Evolutionary conservation across 2,888 invertebrate genomes (phyloP), one percentile per base, ranked within the genome.

Genomic region (Rhagonycha fulva): DNA sequence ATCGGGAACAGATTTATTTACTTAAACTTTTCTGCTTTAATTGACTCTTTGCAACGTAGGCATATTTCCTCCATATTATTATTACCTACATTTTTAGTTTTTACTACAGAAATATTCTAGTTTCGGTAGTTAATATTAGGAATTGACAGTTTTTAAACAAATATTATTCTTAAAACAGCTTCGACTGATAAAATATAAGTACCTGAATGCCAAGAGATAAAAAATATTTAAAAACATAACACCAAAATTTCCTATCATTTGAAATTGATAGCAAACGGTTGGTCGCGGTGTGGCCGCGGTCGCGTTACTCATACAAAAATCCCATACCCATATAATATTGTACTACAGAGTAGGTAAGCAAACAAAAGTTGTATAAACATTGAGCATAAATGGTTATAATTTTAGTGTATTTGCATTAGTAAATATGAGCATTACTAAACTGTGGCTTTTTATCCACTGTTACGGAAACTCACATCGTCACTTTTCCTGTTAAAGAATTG

Each of bases 401-500:
- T 47, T 47, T 47, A 47, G 47, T 47, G n/a, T 47, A n/a, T 47
- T 3, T 47, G 47, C 5, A 47, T n/a, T 9, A 47, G 47, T 47
- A n/a, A 47, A 47, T 32, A 32, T n/a, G 47, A 47, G 7, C 7
- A 47, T 47, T 47, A 47, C n/a, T 47, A n/a, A 62, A 10, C 23
- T 24, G 67, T 14, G 70, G 68, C 68, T 68, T 67, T 70, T 28
- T 61, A 61, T 68, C 70, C 67, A 28, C 26, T 69, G 72, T 68
- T 75, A 72, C 19, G 72, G 67, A 72, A 70, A 67, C 28, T n/a
- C 63, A 14, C 60, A 70, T 73, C 72, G 47, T 70, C 74, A 74
- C 68, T 72, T 32, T 76, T 73, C 72, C 73, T 68, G 72, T 67
- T 66, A 61, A 66, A 24, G 63, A 14, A 66, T 66, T 24, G 7